Conservation (phyloP, 1,140 invertebrate species). For the Drosophila navojoa region DNA sequence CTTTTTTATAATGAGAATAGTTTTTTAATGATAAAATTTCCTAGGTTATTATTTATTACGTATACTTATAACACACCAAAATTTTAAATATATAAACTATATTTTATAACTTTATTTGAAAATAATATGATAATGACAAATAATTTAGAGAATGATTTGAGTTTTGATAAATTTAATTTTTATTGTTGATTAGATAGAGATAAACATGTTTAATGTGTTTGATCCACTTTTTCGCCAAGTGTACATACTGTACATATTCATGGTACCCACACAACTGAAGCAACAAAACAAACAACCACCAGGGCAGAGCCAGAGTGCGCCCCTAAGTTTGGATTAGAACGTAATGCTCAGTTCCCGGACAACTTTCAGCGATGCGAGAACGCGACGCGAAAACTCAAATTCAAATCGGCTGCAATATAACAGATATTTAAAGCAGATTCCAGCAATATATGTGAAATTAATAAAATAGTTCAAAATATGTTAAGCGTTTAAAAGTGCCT, state of each 20-base stretch:
- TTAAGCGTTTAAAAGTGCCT: not conserved
- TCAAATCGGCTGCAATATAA: not conserved
- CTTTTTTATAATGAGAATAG: too few species aligned
- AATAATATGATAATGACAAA: too few species aligned
- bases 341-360: slow-evolving; percentile 68
- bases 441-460: not conserved
- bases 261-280: slow-evolving; percentile 12
- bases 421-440: not conserved
- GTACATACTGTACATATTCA: slow-evolving; percentile 2
- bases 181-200: too few species aligned
- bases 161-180: too few species aligned
- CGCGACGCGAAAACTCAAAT: slow-evolving; percentile 16
- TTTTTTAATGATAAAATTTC: too few species aligned
- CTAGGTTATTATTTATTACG: too few species aligned
- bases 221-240: not conserved
- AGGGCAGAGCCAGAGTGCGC: slow-evolving; percentile 16
- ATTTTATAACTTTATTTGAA: too few species aligned
- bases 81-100: too few species aligned
- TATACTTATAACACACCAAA: too few species aligned
- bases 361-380: slow-evolving; percentile 62
- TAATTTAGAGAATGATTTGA: not conserved
- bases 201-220: too few species aligned
- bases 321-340: slow-evolving; percentile 67
- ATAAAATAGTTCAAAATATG: not conserved
- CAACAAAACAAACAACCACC: slow-evolving; percentile 43